phyloP scores from a whole-genome alignment of 2,797 vertebrate species.

The Huso huso region DNA sequence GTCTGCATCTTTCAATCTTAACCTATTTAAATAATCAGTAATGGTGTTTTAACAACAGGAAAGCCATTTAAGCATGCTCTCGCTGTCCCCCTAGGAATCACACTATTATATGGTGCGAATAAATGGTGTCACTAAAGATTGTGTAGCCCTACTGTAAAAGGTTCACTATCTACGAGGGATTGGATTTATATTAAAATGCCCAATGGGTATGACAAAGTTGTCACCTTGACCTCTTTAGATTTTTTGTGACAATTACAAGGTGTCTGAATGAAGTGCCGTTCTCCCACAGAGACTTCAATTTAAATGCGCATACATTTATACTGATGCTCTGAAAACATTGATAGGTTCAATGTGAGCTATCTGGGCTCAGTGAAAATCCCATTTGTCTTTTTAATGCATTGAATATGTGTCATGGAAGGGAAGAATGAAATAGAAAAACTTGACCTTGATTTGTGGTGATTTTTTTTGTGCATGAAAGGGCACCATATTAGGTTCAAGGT shows the following conservation, averaged over 20 bases:
- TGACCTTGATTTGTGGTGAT: not conserved
- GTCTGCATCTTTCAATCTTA: not conserved
- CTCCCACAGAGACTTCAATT: slow-evolving; percentile 27
- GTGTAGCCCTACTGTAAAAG: not conserved
- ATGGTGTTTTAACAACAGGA: not conserved
- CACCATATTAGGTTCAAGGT: too few species aligned
- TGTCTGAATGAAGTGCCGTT: slow-evolving; percentile 21
- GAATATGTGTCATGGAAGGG: slow-evolving; percentile 30
- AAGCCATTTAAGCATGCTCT: not conserved
- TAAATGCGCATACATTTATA: slow-evolving; percentile 28
- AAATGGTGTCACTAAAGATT: slow-evolving; percentile 7
- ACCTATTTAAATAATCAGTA: too few species aligned
- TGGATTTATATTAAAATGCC: slow-evolving; percentile 19
- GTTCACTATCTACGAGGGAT: slow-evolving; percentile 8
- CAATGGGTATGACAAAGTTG: slow-evolving; percentile 19
- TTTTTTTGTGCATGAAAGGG: too few species aligned
- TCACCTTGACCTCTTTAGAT: slow-evolving; percentile 26
- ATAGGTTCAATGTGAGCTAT: slow-evolving; percentile 21
- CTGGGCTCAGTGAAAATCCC: slow-evolving; percentile 29
- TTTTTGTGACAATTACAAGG: slow-evolving; percentile 35
- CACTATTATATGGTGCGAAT: slow-evolving; percentile 3
- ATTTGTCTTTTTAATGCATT: slow-evolving; percentile 26
- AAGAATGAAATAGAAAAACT: slow-evolving; percentile 16
- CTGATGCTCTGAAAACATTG: slow-evolving; percentile 27
- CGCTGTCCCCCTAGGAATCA: not conserved